phyloP scores from a whole-genome alignment of 2,113 vertebrate species.

The Cavia porcellus region DNA sequence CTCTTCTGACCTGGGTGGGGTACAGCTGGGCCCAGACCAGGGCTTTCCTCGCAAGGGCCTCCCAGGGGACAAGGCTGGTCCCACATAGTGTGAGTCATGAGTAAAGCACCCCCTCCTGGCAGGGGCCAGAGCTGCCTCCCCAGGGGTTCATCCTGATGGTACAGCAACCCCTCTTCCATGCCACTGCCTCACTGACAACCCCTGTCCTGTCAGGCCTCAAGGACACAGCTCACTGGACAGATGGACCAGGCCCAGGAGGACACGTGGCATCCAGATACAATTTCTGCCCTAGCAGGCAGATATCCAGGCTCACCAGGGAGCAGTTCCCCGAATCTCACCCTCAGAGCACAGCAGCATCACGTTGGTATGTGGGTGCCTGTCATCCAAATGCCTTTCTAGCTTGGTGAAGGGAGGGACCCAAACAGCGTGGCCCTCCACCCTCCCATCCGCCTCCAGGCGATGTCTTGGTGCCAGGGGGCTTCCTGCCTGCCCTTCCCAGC shows the following conservation, averaged over 20 bases:
- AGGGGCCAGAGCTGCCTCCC: background rate
- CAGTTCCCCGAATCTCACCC: background rate
- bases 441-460: background rate
- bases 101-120: background rate
- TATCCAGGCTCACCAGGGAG: background rate
- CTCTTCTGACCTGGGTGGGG: background rate
- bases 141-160: background rate
- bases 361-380: background rate
- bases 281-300: background rate
- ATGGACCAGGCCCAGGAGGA: background rate
- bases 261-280: background rate
- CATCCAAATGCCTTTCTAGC: background rate
- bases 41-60: conserved; percentile 56
- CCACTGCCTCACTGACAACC: background rate
- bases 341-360: background rate
- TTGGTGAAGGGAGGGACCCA: background rate
- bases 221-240: accelerated
- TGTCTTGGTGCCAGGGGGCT: accelerated
- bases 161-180: accelerated
- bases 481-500: background rate
- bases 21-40: background rate
- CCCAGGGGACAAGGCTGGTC: conserved; percentile 35
- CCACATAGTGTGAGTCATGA: conserved; percentile 55
- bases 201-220: background rate
- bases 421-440: no score